Evolutionary conservation across 2,888 invertebrate species (phyloP).

Genomic region (Cacoxenus indagator): DNA sequence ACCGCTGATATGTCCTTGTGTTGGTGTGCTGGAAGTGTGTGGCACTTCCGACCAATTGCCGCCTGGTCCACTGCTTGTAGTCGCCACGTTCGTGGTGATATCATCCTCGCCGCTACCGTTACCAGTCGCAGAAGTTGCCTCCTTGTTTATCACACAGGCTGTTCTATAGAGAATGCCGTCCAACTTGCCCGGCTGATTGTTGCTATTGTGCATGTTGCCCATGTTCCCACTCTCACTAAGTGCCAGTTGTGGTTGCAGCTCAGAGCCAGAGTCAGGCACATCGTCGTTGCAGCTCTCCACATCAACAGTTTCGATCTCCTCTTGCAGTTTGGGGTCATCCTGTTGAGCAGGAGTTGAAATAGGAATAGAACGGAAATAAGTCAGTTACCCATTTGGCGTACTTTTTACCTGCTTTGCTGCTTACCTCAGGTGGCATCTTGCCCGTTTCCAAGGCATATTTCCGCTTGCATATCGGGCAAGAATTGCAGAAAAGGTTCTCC

Average conservation of each 20-base stretch:
- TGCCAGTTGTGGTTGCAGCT: constrained; percentile 41
- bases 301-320: constrained; percentile 80
- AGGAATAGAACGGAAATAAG: not conserved
- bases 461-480: constrained; percentile 77
- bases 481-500: constrained; percentile 71
- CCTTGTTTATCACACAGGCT: constrained; percentile 69
- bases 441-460: constrained; percentile 72
- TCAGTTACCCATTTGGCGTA: not conserved
- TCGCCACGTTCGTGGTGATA: constrained; percentile 59
- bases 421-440: constrained; percentile 75
- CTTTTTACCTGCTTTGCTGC: constrained; percentile 45
- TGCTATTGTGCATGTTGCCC: constrained; percentile 62
- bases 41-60: constrained; percentile 38
- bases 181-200: constrained; percentile 65
- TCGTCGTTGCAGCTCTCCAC: constrained; percentile 74
- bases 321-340: constrained; percentile 67
- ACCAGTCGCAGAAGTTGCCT: constrained; percentile 37
- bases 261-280: constrained; percentile 69
- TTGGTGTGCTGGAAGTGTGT: constrained; percentile 31
- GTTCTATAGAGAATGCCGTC: constrained; percentile 69
- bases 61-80: constrained; percentile 51
- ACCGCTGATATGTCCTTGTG: constrained; percentile 66
- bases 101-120: constrained; percentile 59
- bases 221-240: constrained; percentile 36
- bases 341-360: constrained; percentile 14